phyloP scores from a whole-genome alignment of 2,888 invertebrate genomes.

The Ormia ochracea region DNA sequence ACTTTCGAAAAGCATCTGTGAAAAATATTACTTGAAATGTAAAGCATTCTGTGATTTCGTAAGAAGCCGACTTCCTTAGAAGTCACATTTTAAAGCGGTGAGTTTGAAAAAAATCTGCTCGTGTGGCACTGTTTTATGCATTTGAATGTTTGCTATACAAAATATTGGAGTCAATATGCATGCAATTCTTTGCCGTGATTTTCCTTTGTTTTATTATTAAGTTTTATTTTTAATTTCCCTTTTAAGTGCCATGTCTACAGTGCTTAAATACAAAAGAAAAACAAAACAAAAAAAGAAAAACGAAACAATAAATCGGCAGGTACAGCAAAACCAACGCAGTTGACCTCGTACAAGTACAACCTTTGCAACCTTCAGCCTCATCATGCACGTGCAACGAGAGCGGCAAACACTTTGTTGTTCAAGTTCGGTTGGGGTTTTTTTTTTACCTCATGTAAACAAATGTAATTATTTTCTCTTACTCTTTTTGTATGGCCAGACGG shows the following conservation, averaged over 20 bases:
- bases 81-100: too few species aligned
- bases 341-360: constrained; percentile 50
- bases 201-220: constrained; percentile 28
- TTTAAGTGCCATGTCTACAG: neutral
- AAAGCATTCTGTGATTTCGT: too few species aligned
- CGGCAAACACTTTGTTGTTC: neutral
- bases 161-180: too few species aligned
- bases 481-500: constrained; percentile 43
- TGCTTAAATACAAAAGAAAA: neutral
- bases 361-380: constrained; percentile 48
- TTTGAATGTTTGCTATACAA: too few species aligned
- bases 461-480: neutral
- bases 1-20: too few species aligned
- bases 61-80: too few species aligned
- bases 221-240: neutral
- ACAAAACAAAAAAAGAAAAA: neutral
- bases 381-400: constrained; percentile 32
- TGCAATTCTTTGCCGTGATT: constrained; percentile 44
- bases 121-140: too few species aligned
- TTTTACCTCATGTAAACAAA: neutral
- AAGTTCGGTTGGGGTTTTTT: constrained; percentile 1
- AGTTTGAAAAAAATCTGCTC: too few species aligned
- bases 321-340: constrained; percentile 30
- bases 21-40: too few species aligned
- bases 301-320: too few species aligned